phyloP scores from a whole-genome alignment of 1,140 invertebrate genomes.

The Trigoniulus corallinus region DNA sequence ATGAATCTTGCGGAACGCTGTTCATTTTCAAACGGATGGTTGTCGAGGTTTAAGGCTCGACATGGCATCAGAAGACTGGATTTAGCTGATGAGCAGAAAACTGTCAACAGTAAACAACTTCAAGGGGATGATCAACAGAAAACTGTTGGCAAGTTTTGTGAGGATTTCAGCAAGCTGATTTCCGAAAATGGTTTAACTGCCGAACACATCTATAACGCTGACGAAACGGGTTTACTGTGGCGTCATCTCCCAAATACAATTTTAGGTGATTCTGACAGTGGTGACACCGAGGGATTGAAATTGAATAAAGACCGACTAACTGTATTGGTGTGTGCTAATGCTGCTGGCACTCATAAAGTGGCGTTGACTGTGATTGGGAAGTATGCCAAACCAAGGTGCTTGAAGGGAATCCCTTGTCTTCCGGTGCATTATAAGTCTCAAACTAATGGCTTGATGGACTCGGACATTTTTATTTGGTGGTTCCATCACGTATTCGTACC shows the following conservation, averaged over 20 bases:
- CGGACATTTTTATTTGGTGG: too few species aligned
- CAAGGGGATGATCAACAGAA: too few species aligned
- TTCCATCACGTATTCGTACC: too few species aligned
- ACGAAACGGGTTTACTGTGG: slow-evolving; percentile 13
- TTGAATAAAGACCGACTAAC: slow-evolving; percentile 20
- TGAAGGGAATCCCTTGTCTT: too few species aligned
- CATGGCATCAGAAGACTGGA: neutral
- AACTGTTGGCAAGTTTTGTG: too few species aligned
- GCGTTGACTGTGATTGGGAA: slow-evolving; percentile 31
- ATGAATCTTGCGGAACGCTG: neutral
- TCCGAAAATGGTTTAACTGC: too few species aligned
- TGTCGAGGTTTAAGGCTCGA: neutral
- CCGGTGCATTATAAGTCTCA: too few species aligned
- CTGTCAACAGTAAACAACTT: too few species aligned
- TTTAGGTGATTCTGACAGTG: slow-evolving; percentile 20
- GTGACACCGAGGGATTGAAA: slow-evolving; percentile 21
- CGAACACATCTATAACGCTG: slow-evolving; percentile 15
- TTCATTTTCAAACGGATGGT: neutral
- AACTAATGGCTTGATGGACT: too few species aligned
- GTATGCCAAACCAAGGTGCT: slow-evolving; percentile 27
- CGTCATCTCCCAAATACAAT: slow-evolving; percentile 20
- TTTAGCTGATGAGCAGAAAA: neutral
- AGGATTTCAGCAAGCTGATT: too few species aligned
- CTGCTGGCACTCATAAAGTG: slow-evolving; percentile 22
- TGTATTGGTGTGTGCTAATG: slow-evolving; percentile 20